Percentiles rank a stretch among this genome's conserved stretches.
phyloP scores from a whole-genome alignment of 92 coral and sea anemone genomes.

The Epizoanthus illoricatus region DNA sequence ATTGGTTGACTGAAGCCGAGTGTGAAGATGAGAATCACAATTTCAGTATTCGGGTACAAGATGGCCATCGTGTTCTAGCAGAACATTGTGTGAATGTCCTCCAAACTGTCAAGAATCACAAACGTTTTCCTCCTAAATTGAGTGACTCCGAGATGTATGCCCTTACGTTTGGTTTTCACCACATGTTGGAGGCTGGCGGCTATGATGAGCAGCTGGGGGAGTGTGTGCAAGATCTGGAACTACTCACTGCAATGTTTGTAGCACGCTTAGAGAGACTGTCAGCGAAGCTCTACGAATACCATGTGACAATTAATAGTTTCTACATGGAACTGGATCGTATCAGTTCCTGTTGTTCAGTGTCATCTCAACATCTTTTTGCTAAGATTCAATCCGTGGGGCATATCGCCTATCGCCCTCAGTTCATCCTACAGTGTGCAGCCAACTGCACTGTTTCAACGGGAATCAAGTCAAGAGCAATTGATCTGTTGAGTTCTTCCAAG shows the following conservation, averaged over 20 bases:
- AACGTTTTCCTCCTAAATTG: too few species aligned
- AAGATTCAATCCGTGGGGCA: too few species aligned
- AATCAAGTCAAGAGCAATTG: not conserved
- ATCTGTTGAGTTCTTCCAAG: not conserved
- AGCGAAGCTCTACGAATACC: not conserved
- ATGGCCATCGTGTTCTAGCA: not conserved
- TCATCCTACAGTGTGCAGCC: not conserved
- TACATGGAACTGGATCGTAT: not conserved
- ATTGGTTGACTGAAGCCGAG: not conserved
- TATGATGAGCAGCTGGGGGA: too few species aligned
- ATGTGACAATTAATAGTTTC: not conserved
- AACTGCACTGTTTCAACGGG: too few species aligned
- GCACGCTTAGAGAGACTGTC: not conserved
- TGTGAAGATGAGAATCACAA: not conserved
- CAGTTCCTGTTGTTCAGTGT: not conserved
- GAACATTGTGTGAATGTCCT: constrained; percentile 1
- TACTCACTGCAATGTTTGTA: not conserved
- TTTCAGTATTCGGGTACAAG: not conserved
- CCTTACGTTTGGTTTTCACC: too few species aligned
- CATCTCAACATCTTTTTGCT: too few species aligned
- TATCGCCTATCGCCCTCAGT: too few species aligned
- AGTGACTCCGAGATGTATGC: too few species aligned
- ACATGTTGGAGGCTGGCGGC: too few species aligned
- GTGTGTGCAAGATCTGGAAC: too few species aligned
- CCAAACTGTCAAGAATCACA: too few species aligned